Base-by-base conservation (phyloP, 2,113 vertebrate species). In the Trogon melanurus region DNA sequence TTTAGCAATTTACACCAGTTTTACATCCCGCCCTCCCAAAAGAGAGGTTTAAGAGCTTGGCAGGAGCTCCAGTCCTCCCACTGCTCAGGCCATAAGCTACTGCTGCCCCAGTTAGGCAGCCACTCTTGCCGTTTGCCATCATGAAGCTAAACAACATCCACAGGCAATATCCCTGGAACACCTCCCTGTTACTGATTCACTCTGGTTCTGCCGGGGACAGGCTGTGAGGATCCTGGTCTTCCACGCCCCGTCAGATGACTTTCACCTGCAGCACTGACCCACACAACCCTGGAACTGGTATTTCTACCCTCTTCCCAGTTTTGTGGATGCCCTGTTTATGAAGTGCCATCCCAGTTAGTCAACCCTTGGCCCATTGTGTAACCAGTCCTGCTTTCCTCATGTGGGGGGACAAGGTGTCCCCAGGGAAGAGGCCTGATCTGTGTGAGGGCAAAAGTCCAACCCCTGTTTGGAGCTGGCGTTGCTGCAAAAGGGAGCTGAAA, bases 81-180 rank as follows among this genome's bases (percentile, higher is more conserved):
- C 93, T 88, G 83, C 88, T 85, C 41, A 57, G 89, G 58, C 95
- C 76, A 72, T 86, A 66, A 95, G 87, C 92, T 84, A 72, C 90
- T 47, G 70, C 84, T 90, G 85, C 58, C 89, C 96, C 96, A 95
- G 70, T 91, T 96, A 91, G 94, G 84, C 71, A 72, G 54, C 93
- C 6, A 1, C 60, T 91, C 41, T 72, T 69, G 61, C 85, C 12
- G 5, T 54, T 93, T 83, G 21, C 79, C 44, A 6, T 54, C 2
- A 1, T 82, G 51, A 64, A 84, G 53, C 45, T 48, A 14, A 91
- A 88, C 45, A 57, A 13, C 64, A 69, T 78, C 91, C 72, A 36
- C 3, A 18, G 67, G 64, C 5, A 5, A 73, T 71, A 54, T 13
- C 78, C 74, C 64, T 6, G 5, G 45, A 65, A 13, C 19, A 10